These are phyloP conservation scores for Mirounga angustirostris DNA, from an alignment of 2,113 vertebrate species.

Conservation along the genomic window DNA sequence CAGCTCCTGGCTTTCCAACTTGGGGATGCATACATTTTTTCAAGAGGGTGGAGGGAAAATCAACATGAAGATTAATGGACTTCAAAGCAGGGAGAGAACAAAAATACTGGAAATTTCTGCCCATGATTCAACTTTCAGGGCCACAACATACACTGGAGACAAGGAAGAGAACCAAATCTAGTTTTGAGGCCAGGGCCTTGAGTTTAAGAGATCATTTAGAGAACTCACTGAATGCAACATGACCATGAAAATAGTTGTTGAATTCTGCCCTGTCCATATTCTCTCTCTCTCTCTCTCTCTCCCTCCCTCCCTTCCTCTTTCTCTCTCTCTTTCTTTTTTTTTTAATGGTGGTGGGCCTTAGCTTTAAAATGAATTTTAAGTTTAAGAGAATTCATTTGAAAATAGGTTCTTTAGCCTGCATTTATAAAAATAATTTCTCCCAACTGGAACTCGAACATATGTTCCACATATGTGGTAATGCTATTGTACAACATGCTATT, in stretches of 20 bases:
- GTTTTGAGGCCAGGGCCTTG: neutral
- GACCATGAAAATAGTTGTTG: neutral
- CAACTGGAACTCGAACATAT: constrained; percentile 35
- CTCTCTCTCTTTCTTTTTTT: neutral
- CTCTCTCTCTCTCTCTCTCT: neutral
- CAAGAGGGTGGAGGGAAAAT: constrained; percentile 55
- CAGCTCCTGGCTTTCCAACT: constrained; percentile 51
- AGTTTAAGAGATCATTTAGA: neutral
- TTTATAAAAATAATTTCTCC: constrained; percentile 68
- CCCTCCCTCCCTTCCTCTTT: neutral
- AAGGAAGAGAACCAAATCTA: neutral
- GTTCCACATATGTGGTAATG: constrained; percentile 46
- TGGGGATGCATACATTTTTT: neutral
- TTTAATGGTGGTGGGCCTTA: neutral
- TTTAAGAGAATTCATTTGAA: constrained; percentile 62
- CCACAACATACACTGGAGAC: neutral
- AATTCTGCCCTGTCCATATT: neutral
- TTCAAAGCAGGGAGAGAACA: neutral
- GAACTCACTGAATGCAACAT: neutral
- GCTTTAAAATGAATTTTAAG: constrained; percentile 63
- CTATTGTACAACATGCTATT: neutral
- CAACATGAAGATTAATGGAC: constrained; percentile 59
- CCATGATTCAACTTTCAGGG: constrained; percentile 27
- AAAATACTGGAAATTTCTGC: constrained; percentile 57
- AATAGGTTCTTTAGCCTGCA: neutral